Base-by-base conservation (phyloP, 2,113 vertebrate species). In the Okapia johnstoni region DNA sequence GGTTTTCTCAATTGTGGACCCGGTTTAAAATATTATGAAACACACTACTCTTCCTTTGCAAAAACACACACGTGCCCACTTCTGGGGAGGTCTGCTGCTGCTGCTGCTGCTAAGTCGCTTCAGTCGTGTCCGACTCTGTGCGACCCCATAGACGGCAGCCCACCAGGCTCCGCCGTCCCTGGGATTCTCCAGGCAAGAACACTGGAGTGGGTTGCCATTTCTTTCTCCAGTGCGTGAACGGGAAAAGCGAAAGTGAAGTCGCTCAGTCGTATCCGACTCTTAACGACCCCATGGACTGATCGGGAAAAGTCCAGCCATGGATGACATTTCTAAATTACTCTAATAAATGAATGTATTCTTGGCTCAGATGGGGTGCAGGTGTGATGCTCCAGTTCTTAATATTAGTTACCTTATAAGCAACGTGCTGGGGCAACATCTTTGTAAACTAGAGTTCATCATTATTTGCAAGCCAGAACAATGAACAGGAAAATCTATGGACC, bases 401-500 rank as follows among this genome's bases (percentile, higher is more conserved):
- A 26, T 80, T 63, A 58, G 14, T 89, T 94, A 28, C 63, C 17
- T 93, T 87, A 8, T 15, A 63, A 83, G n/a, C 60, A 28, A 40
- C 6, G 5, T 21, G 26, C 46, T 11, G 25, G 30, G 52, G 33
- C 21, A 58, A 58, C 33, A 54, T 77, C 60, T 4, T 81, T 80
- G 28, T 79, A 86, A 93, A 70, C 36, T 8, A 77, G 94, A 89
- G 86, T 15, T 88, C 13, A 4, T 88, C 14, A 58, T 46, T 26
- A 46, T n/a, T 84, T 90, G 17, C 30, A 81, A 60, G 26, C 28
- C 30, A 46, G 6, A 79, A 94, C 88, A 61, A 77, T 55, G 55
- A 98, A 79, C 16, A n/a, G 63, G 86, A 97, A 97, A 60, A 25
- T 63, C 36, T 80, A 85, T 14, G 50, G 88, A 95, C 85, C 48